Conservation (phyloP, 2,113 vertebrate species). For the Phocoena sinus region DNA sequence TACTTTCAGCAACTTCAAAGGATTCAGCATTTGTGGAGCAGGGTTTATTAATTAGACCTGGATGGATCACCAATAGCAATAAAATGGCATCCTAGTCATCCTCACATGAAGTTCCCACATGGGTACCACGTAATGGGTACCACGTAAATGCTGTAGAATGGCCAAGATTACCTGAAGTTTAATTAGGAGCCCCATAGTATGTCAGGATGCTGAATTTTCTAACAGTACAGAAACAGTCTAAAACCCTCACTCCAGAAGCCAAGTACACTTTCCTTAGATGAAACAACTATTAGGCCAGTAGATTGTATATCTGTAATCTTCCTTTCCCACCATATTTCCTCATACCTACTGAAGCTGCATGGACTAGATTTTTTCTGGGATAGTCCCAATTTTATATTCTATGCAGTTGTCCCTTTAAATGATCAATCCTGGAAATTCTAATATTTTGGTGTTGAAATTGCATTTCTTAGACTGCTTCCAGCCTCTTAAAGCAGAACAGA, state of each 20-base stretch:
- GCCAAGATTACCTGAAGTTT: background rate
- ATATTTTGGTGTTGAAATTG: constrained; percentile 7
- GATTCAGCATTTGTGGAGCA: background rate
- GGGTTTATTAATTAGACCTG: background rate
- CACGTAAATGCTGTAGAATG: background rate
- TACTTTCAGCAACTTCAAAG: background rate
- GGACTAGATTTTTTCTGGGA: background rate
- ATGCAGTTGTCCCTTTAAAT: background rate
- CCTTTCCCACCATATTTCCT: constrained; percentile 2
- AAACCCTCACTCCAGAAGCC: background rate
- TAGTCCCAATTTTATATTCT: constrained; percentile 26
- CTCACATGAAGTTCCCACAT: background rate
- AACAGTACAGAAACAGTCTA: background rate
- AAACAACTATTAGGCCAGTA: background rate
- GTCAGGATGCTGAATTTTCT: background rate
- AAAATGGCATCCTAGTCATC: background rate
- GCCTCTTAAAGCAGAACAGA: background rate
- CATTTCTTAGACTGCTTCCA: background rate
- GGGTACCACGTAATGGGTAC: background rate
- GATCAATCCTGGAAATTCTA: constrained; percentile 11
- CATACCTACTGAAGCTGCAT: background rate
- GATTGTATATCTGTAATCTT: background rate
- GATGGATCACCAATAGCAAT: background rate
- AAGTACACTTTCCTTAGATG: background rate
- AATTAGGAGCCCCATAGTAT: background rate